Conservation (phyloP, 2,888 invertebrate genomes). For the Phaonia tiefii region DNA sequence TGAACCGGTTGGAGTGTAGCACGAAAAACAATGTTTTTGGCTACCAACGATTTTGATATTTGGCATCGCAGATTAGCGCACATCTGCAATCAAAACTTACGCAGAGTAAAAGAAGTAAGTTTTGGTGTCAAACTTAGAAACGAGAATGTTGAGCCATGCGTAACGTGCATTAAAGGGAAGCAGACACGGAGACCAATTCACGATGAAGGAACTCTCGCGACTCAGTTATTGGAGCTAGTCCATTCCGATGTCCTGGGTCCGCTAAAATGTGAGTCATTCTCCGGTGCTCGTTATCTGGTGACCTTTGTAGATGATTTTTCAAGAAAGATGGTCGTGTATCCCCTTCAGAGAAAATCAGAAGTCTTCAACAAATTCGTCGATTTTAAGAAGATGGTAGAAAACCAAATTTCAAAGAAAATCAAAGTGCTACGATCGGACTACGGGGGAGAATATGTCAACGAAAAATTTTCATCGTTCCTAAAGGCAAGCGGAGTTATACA, state of each 20-base stretch:
- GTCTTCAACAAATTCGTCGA: slow-evolving; percentile 53
- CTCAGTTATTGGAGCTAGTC: slow-evolving; percentile 71
- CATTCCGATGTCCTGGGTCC: slow-evolving; percentile 77
- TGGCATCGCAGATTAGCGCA: slow-evolving; percentile 69
- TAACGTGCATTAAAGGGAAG: too few species aligned
- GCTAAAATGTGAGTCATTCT: slow-evolving; percentile 73
- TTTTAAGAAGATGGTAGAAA: slow-evolving; percentile 66
- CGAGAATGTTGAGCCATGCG: slow-evolving; percentile 69
- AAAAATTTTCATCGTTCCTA: neutral
- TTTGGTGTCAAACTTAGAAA: slow-evolving; percentile 34
- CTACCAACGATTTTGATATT: slow-evolving; percentile 40
- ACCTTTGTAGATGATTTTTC: slow-evolving; percentile 76
- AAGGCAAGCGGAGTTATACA: slow-evolving; percentile 39
- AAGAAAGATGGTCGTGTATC: slow-evolving; percentile 61
- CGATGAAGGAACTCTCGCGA: slow-evolving; percentile 63
- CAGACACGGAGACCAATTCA: slow-evolving; percentile 66
- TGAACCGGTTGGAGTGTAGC: slow-evolving; percentile 41
- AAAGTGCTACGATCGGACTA: slow-evolving; percentile 64
- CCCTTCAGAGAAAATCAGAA: slow-evolving; percentile 38
- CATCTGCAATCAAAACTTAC: slow-evolving; percentile 62
- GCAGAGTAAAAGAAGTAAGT: slow-evolving; percentile 46
- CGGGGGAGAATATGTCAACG: slow-evolving; percentile 58
- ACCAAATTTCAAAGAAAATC: slow-evolving; percentile 56
- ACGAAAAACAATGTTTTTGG: slow-evolving; percentile 9
- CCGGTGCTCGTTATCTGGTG: slow-evolving; percentile 75